These are phyloP conservation scores for Latrodectus elegans DNA, from an alignment of 2,888 invertebrate species.

Conservation along the genomic window DNA sequence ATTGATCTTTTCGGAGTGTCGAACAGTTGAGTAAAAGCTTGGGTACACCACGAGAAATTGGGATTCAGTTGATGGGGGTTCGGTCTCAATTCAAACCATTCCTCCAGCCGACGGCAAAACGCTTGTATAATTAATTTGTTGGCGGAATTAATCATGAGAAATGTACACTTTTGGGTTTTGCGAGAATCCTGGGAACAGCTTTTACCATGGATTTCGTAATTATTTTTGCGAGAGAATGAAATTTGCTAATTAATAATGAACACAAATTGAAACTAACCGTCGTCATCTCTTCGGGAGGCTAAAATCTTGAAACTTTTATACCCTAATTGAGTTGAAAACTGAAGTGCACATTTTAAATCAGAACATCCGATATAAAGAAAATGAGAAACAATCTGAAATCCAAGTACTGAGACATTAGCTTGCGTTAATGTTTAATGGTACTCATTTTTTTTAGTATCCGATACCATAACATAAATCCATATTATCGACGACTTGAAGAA, in stretches of 20 bases:
- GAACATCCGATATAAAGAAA: not conserved
- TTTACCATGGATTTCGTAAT: slow-evolving; percentile 47
- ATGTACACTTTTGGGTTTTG: slow-evolving; percentile 58
- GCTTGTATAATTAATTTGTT: slow-evolving; percentile 63
- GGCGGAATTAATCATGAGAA: slow-evolving; percentile 62
- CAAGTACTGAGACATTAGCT: not conserved
- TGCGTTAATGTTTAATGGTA: not conserved
- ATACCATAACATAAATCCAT: too few species aligned
- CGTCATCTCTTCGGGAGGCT: slow-evolving; percentile 10
- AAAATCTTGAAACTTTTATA: slow-evolving; percentile 58
- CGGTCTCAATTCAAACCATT: slow-evolving; percentile 8
- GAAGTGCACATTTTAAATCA: not conserved
- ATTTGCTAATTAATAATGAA: slow-evolving; percentile 65
- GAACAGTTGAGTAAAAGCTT: not conserved
- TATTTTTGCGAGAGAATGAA: slow-evolving; percentile 61
- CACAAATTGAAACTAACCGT: slow-evolving; percentile 63
- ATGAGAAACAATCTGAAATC: not conserved
- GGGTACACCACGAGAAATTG: not conserved
- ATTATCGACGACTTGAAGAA: too few species aligned
- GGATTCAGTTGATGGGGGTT: slow-evolving; percentile 19
- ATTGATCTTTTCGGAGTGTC: slow-evolving; percentile 33
- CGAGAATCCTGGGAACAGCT: slow-evolving; percentile 22
- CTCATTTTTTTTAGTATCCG: too few species aligned
- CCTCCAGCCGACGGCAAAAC: slow-evolving; percentile 22
- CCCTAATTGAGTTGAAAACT: slow-evolving; percentile 52